Conservation (phyloP, 1,140 invertebrate species). For the Hylaeus anthracinus region DNA sequence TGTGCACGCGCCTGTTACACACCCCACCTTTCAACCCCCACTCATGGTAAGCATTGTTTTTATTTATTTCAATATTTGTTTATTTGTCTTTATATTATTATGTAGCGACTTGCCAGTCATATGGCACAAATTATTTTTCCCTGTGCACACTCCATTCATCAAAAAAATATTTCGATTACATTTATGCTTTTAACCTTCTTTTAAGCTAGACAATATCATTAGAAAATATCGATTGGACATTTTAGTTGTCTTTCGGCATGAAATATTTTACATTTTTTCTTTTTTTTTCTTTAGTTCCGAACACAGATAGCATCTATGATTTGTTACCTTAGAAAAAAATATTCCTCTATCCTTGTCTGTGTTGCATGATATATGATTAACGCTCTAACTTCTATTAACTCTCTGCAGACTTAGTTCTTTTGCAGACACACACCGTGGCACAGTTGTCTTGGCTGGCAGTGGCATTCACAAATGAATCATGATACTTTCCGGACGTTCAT, state of each 20-base stretch:
- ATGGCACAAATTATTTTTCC: slow-evolving; percentile 55
- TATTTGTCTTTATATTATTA: slow-evolving; percentile 62
- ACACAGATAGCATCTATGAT: slow-evolving; percentile 25
- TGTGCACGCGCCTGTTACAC: slow-evolving; percentile 82
- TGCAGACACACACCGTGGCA: slow-evolving; percentile 53
- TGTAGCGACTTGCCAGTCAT: slow-evolving; percentile 39
- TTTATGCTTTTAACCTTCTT: slow-evolving; percentile 28
- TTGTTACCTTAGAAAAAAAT: slow-evolving; percentile 33
- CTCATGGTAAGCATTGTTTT: slow-evolving; percentile 81
- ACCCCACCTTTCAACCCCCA: slow-evolving; percentile 80
- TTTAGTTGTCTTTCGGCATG: slow-evolving; percentile 33
- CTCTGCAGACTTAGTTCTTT: slow-evolving; percentile 55
- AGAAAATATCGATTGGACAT: slow-evolving; percentile 8
- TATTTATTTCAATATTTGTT: slow-evolving; percentile 77
- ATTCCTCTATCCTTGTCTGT: slow-evolving; percentile 57
- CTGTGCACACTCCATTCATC: slow-evolving; percentile 54
- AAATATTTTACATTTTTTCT: not conserved
- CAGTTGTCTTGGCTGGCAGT: slow-evolving; percentile 37
- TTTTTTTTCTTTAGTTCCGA: not conserved
- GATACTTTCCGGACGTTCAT: slow-evolving; percentile 20
- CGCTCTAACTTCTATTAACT: slow-evolving; percentile 76
- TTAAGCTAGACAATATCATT: slow-evolving; percentile 2
- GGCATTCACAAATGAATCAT: slow-evolving; percentile 21
- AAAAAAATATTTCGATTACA: slow-evolving; percentile 29
- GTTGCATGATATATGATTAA: slow-evolving; percentile 73